These are phyloP conservation scores for Charadrius vociferus DNA, from an alignment of 2,113 vertebrate species.

Conservation along the genomic window DNA sequence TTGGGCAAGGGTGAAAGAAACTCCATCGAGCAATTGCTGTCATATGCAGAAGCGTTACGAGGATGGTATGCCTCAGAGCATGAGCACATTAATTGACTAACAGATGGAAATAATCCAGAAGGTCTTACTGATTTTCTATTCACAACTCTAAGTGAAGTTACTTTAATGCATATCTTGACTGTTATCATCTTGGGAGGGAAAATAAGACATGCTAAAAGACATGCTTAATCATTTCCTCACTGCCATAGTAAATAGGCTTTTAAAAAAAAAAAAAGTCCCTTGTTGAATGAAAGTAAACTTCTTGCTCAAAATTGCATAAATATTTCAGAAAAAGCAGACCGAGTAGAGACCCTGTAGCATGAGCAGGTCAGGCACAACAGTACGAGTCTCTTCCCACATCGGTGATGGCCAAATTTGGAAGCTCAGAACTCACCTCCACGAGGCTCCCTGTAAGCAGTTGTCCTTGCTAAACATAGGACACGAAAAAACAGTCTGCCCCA, in stretches of 20 bases:
- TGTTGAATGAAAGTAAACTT: not conserved
- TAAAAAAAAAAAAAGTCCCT: not conserved
- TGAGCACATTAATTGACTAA: not conserved
- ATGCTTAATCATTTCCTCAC: not conserved
- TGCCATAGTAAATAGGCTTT: not conserved
- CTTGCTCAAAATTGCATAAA: not conserved
- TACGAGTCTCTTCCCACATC: accelerated
- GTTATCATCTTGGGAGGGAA: too few relatives aligned
- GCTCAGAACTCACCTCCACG: not conserved
- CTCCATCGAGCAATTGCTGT: not conserved
- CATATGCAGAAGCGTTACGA: not conserved
- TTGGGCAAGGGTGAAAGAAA: not conserved
- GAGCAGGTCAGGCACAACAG: not conserved
- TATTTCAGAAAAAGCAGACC: not conserved
- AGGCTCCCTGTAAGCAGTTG: not conserved
- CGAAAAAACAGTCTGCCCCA: accelerated
- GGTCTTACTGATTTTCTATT: not conserved
- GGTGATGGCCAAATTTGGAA: accelerated
- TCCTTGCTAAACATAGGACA: not conserved
- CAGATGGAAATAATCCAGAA: not conserved
- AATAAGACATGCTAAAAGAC: too few relatives aligned
- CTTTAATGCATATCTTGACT: too few relatives aligned
- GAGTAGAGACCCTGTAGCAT: accelerated
- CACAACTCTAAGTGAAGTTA: not conserved
- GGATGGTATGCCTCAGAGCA: not conserved